Evolutionary conservation across 2,888 invertebrate species (phyloP).

Genomic region (Lydus trimaculatus): DNA sequence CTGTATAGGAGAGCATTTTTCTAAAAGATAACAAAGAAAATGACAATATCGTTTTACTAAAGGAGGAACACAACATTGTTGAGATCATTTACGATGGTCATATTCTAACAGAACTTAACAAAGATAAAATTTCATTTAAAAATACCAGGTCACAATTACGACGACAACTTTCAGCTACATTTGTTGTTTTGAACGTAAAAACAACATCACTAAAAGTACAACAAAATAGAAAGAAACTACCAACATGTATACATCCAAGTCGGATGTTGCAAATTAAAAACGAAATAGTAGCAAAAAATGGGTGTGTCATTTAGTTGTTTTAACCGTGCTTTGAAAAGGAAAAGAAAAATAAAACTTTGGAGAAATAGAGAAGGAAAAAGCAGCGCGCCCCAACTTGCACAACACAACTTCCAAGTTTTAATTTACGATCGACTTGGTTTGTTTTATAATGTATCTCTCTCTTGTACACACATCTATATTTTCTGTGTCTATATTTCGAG

Average conservation of each 20-base stretch:
- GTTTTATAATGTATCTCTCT: conserved; percentile 29
- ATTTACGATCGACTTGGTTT: conserved; percentile 47
- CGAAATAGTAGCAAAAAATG: neutral
- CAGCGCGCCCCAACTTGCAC: conserved; percentile 44
- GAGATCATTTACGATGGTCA: neutral
- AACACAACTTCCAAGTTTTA: conserved; percentile 50
- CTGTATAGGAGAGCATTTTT: neutral
- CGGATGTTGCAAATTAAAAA: conserved; percentile 5
- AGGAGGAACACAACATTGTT: neutral
- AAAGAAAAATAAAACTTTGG: conserved; percentile 24
- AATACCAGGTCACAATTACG: neutral
- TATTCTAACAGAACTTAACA: neutral
- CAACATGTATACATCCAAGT: neutral
- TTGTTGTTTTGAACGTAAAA: neutral
- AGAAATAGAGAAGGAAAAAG: conserved; percentile 24
- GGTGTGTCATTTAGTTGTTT: neutral
- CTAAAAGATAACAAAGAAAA: neutral
- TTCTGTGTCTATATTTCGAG: neutral
- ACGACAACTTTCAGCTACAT: neutral
- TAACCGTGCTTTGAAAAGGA: neutral
- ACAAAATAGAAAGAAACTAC: neutral
- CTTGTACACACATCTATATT: neutral
- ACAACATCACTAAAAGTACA: neutral
- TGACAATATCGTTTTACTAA: neutral
- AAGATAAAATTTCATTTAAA: neutral